Base-by-base conservation (phyloP, 1,140 invertebrate species). In the Magallana ariakensis region DNA sequence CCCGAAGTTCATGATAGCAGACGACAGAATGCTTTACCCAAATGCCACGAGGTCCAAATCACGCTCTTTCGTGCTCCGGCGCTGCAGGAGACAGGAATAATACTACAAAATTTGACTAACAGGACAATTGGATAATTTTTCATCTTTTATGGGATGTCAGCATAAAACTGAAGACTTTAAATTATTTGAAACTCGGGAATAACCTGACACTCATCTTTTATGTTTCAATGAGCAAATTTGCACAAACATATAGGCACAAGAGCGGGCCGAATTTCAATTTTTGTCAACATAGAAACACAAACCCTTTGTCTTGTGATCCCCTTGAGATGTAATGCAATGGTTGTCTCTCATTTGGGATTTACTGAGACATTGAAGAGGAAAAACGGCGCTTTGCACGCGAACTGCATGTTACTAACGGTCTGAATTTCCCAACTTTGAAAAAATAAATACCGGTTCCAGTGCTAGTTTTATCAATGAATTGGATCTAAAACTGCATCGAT, bases 121-220 rank as follows among this genome's bases (percentile, higher is more conserved):
- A 46, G 58, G 85, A 86, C 85, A 86, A 86, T 86, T 86, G 85
- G 85, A 86, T 75, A 86, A 86, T 86, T 86, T 86, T 86, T 86
- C 85, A 86, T 86, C 85, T 82, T 86, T 86, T 83, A 86, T 82
- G 75, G 57, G 62, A 57, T 86, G 85, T 86, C 85, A 86, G 80
- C 82, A 56, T 60, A 62, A 58, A 53, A 46, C 57, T 57, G 53
- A 83, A 86, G 75, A 82, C 80, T 82, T 46, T 62, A 80, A 82
- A 82, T 86, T 86, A 86, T 86, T 60, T 58, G 56, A 60, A 80
- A 46, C 46, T n/a, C n/a, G 85, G 85, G 85, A 86, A 54, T 82
- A 82, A 75, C 26, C 33, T 62, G 83, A 84, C 83, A 84, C 58
- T 58, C 10, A 11, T 62, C 56, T 84, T 84, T 84, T 84, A 58